These are phyloP conservation scores for Cataglyphis albicans DNA, from an alignment of 2,888 invertebrate genomes.

Conservation along the genomic window DNA sequence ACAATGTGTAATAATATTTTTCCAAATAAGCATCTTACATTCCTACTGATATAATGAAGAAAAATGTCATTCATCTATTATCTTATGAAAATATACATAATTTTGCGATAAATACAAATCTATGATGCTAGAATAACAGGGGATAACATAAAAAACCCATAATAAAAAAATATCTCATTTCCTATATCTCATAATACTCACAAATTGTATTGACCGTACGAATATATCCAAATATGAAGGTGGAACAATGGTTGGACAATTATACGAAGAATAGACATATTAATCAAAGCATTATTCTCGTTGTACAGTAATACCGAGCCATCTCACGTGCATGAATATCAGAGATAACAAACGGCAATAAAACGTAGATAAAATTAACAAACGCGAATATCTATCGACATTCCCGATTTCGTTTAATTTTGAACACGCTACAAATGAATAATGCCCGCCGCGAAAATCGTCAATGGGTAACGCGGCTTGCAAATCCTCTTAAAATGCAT, in stretches of 20 bases:
- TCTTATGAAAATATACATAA: background rate
- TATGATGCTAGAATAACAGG: background rate
- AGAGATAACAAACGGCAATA: conserved; percentile 47
- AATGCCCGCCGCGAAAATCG: conserved; percentile 42
- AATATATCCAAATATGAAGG: conserved; percentile 29
- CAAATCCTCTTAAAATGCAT: conserved; percentile 57
- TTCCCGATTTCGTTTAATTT: conserved; percentile 48
- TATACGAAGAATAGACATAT: conserved; percentile 39
- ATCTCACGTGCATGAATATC: conserved; percentile 33
- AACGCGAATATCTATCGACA: conserved; percentile 39
- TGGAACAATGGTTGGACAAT: conserved; percentile 34
- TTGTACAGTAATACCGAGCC: conserved; percentile 18
- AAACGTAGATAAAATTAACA: conserved; percentile 56
- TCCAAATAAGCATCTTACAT: background rate
- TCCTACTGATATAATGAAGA: no score
- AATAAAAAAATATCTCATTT: conserved; percentile 25
- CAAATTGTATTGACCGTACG: background rate
- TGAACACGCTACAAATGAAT: conserved; percentile 40
- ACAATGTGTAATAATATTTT: background rate
- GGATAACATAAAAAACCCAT: background rate
- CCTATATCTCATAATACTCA: background rate
- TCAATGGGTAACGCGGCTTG: conserved; percentile 47
- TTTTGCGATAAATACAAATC: background rate
- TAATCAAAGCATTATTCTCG: conserved; percentile 51
- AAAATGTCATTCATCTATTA: background rate